Base-by-base conservation (phyloP, 2,797 vertebrate genomes). In the Leptodactylus fallax region DNA sequence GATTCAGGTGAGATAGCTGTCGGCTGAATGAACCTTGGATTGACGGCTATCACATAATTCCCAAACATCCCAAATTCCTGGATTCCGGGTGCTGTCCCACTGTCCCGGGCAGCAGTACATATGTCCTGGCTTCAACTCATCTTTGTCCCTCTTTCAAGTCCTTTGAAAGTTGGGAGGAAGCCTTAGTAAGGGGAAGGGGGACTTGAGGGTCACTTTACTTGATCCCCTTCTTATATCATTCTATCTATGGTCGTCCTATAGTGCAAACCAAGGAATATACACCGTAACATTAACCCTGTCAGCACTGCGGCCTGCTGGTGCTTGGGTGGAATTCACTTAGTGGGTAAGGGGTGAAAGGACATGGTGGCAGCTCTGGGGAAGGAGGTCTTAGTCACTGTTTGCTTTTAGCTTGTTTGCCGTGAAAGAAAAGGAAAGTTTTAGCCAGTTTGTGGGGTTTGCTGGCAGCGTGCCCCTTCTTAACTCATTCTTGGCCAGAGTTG, bases 381-480 rank as follows among this genome's bases (percentile, higher is more conserved):
- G 78, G 78, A 7, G 58, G 11, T 47, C 55, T 80, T 8, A 61
- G 80, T 78, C 61, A 6, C 7, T 53, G n/a, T 82, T 80, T 80
- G 79, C 58, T 61, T 53, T n/a, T 25, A 60, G 27, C 17, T 56
- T 67, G 61, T 67, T 63, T 61, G 56, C 27, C 36, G 8, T 19
- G 56, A 79, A 53, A 56, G 27, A 58, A 45, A 80, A 55, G 36
- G 36, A 72, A 72, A 58, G 56, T 61, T 60, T 80, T 23, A 61
- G 78, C 56, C 58, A 45, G 10, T 80, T 47, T 61, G 56, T 82
- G 61, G 61, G 47, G 47, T 82, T 81, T 60, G 21, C 58, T 81
- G 79, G 19, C 36, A 61, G 36, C 10, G 55, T 79, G 76, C 53
- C 77, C 77, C 79, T 49, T 3, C 6, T n/a, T 85, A 74, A 85